Percentiles rank a stretch among this genome's conserved stretches.
Evolutionary conservation across 2,797 vertebrate species (phyloP).

Genomic region (Chelon labrosus): DNA sequence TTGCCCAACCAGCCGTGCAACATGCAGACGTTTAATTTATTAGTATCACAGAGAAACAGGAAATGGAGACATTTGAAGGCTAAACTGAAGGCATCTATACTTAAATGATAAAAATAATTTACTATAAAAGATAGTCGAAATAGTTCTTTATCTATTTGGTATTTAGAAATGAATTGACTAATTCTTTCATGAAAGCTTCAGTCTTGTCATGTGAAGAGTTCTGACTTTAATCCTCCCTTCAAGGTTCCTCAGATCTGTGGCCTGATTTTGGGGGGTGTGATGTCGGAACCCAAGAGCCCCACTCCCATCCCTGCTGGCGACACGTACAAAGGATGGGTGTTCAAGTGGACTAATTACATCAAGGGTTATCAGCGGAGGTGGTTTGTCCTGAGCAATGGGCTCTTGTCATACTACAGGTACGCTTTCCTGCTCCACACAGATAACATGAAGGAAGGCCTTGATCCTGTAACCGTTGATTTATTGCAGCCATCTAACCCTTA

Average conservation of each 20-base stretch:
- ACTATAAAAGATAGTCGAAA: no score
- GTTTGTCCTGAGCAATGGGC: conserved; percentile 96
- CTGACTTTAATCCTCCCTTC: neutral
- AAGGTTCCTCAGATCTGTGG: conserved; percentile 58
- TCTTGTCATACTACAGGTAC: conserved; percentile 96
- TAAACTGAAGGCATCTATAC: neutral
- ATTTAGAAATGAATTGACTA: no score
- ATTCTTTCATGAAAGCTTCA: neutral
- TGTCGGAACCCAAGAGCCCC: conserved; percentile 87
- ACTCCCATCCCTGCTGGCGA: conserved; percentile 84
- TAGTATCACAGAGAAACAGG: neutral
- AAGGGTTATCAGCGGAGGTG: conserved; percentile 96
- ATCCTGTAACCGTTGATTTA: neutral
- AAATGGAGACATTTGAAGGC: neutral
- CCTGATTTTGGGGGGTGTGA: conserved; percentile 74
- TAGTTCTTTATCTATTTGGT: no score
- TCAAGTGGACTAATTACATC: conserved; percentile 98
- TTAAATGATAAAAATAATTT: no score
- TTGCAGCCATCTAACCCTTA: neutral
- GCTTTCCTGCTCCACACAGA: neutral
- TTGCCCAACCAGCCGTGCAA: neutral
- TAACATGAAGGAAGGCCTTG: neutral
- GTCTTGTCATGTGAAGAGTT: neutral
- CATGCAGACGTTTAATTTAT: neutral
- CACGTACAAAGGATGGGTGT: conserved; percentile 94